These are phyloP conservation scores for Eupithecia vulgata DNA, from an alignment of 2,888 invertebrate genomes.

Conservation along the genomic window DNA sequence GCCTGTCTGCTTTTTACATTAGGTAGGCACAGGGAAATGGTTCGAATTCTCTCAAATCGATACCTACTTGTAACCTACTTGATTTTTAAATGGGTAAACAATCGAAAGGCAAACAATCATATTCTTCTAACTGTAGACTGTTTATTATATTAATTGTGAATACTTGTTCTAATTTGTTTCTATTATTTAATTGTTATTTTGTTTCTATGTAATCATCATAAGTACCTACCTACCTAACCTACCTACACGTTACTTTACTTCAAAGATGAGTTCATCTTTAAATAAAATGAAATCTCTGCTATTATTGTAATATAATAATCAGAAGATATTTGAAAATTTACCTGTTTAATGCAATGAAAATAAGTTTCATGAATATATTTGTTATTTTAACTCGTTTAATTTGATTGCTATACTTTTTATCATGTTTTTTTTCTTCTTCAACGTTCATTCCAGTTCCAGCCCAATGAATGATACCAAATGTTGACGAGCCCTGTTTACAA, in stretches of 20 bases:
- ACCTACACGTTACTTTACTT: too few species aligned
- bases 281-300: neutral
- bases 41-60: neutral
- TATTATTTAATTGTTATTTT: too few species aligned
- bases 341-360: neutral
- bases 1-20: neutral
- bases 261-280: neutral
- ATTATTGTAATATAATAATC: neutral
- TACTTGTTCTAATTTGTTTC: too few species aligned
- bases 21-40: neutral
- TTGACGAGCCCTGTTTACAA: slow-evolving; percentile 57
- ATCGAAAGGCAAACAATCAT: too few species aligned
- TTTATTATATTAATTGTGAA: too few species aligned
- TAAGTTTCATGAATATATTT: neutral
- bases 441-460: neutral
- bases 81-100: neutral
- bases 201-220: too few species aligned
- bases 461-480: slow-evolving; percentile 44
- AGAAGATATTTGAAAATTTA: neutral
- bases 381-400: neutral
- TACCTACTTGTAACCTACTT: neutral
- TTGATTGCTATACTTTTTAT: neutral
- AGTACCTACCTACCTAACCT: too few species aligned
- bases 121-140: too few species aligned
- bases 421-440: neutral